Evolutionary conservation across 2,888 invertebrate species (phyloP).

Genomic region (Dendrolimus houi): DNA sequence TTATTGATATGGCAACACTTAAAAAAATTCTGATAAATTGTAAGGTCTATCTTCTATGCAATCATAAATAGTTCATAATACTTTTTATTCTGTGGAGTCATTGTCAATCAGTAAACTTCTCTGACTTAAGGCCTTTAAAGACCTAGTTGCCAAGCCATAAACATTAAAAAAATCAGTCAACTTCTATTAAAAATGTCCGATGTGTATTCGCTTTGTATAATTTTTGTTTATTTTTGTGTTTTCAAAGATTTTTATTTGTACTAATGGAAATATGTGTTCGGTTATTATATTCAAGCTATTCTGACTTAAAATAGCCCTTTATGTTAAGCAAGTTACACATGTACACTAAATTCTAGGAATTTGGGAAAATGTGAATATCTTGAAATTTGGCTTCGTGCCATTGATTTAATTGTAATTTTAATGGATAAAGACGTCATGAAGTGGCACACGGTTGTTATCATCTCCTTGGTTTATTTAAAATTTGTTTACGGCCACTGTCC

Average conservation of each 20-base stretch:
- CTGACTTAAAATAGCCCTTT: slow-evolving; percentile 7
- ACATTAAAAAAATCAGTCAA: not conserved
- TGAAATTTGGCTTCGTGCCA: slow-evolving; percentile 71
- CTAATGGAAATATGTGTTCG: slow-evolving; percentile 22
- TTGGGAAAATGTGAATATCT: slow-evolving; percentile 68
- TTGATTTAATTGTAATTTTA: slow-evolving; percentile 52
- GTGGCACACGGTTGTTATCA: slow-evolving; percentile 38
- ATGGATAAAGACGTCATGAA: slow-evolving; percentile 53
- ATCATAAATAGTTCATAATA: too few species aligned
- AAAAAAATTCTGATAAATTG: too few species aligned
- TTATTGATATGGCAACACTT: too few species aligned
- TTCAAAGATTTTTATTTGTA: slow-evolving; percentile 22
- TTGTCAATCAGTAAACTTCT: too few species aligned
- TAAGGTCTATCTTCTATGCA: too few species aligned
- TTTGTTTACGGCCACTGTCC: slow-evolving; percentile 50
- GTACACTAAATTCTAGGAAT: slow-evolving; percentile 42
- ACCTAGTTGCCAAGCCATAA: too few species aligned
- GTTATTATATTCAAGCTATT: slow-evolving; percentile 10
- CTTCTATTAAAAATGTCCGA: slow-evolving; percentile 47
- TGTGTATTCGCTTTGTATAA: slow-evolving; percentile 38
- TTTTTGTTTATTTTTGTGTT: slow-evolving; percentile 58
- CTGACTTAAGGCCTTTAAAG: too few species aligned
- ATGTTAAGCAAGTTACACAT: slow-evolving; percentile 16
- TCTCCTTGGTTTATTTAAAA: slow-evolving; percentile 35
- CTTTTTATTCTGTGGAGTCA: too few species aligned